Base-by-base conservation (phyloP, 2,113 vertebrate genomes). In the Galemys pyrenaicus region DNA sequence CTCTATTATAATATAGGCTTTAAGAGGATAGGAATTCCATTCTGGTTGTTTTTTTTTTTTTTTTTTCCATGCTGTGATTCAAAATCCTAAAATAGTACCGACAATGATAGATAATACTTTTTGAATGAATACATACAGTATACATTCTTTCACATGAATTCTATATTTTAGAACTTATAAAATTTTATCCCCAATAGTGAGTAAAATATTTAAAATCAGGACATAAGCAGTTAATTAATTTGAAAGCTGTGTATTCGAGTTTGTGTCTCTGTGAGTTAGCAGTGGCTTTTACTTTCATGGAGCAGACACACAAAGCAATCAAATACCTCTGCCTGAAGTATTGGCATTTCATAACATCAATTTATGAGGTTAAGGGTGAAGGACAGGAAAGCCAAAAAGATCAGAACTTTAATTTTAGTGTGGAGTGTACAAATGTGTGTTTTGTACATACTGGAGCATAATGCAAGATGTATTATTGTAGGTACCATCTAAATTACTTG, bases 181-280 rank as follows among this genome's bases (percentile, higher is more conserved):
- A 89, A 65, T 68, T 35, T 93, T 87, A 56, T 17, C 5, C 4
- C 2, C 28, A 89, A 84, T 37, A 60, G 24, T 79, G 68, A 82
- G 32, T 32, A 67, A 87, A 75, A 39, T 81, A 67, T 70, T 64
- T 71, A 62, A 46, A 56, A 78, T 89, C 91, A 71, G 93, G 71
- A 26, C 64, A 4, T 74, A n/a, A 65, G 67, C 60, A 32, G 16
- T 16, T 2, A n/a, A n/a, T 17, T 60, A 67, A 70, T 46, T 70
- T 82, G 41, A 91, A 89, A 84, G 62, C 0, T 24, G 11, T 24
- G 9, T 58, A 26, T 44, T 74, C 37, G 39, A 75, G 10, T 65
- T 75, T 80, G 2, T 41, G 58, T n/a, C 30, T 58, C 39, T 56
- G 3, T 22, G 67, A 56, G 24, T 65, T 49, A 28, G 22, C 26